phyloP scores from a whole-genome alignment of 35 echinoderm and acorn worm species.

The Stichopus chloronotus region DNA sequence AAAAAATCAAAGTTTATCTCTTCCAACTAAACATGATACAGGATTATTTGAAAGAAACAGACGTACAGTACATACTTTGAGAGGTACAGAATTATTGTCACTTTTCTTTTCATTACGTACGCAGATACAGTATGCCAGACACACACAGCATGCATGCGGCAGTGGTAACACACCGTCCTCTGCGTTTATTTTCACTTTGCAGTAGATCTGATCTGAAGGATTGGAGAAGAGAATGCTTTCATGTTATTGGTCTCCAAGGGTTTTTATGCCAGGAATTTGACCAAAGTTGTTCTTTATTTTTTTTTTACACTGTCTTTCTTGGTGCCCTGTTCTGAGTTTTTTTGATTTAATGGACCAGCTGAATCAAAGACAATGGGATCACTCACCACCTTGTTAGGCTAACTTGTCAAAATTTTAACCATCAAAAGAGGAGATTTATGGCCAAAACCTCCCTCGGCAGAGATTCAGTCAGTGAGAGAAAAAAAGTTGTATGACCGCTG shows the following conservation, averaged over 20 bases:
- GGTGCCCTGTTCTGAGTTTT: too few species aligned
- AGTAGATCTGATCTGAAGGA: too few species aligned
- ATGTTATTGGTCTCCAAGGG: not conserved
- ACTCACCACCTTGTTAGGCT: slow-evolving; percentile 59
- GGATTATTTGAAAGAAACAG: too few species aligned
- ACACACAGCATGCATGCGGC: too few species aligned
- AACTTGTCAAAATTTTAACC: slow-evolving; percentile 55
- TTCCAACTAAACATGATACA: too few species aligned
- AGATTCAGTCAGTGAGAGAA: not conserved
- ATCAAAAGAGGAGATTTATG: slow-evolving; percentile 41
- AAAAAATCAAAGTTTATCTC: too few species aligned
- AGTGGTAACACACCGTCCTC: too few species aligned
- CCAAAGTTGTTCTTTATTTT: not conserved
- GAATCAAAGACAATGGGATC: slow-evolving; percentile 42
- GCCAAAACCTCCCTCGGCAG: slow-evolving; percentile 36
- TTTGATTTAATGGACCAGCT: slow-evolving; percentile 51
- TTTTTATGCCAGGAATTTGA: not conserved
- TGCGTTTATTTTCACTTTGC: too few species aligned
- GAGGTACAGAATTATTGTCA: too few species aligned
- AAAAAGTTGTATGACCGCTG: slow-evolving; percentile 25
- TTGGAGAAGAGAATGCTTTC: not conserved
- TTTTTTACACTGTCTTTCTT: not conserved
- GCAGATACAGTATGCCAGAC: too few species aligned
- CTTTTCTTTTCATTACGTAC: too few species aligned
- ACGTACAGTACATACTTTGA: too few species aligned